Evolutionary conservation across 2,113 vertebrate species (phyloP).

Genomic region (Lipotes vexillifer): DNA sequence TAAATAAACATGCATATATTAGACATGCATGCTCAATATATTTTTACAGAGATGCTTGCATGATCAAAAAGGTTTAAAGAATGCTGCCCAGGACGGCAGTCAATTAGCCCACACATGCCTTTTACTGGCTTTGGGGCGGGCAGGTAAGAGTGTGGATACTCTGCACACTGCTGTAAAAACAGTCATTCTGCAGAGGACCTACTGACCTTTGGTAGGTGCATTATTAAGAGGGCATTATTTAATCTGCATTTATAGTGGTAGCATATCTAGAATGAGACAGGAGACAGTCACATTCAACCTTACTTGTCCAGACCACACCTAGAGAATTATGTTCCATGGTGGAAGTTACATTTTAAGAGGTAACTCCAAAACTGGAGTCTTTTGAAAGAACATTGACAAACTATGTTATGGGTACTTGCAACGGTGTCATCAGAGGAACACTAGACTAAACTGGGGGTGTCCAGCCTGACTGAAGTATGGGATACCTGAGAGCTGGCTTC

Average conservation of each 20-base stretch:
- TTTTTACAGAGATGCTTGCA: neutral
- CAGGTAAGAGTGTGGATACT: neutral
- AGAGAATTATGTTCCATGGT: neutral
- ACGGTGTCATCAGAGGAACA: neutral
- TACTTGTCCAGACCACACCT: neutral
- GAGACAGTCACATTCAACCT: neutral
- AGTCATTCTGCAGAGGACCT: neutral
- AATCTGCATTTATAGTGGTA: neutral
- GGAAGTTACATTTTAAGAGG: neutral
- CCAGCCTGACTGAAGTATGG: neutral
- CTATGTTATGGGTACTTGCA: neutral
- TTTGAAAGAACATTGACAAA: neutral
- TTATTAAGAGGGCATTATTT: neutral
- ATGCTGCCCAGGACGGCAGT: neutral
- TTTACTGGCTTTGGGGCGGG: neutral
- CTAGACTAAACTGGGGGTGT: neutral
- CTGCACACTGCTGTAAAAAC: neutral
- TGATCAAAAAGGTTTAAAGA: neutral
- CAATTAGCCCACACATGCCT: neutral
- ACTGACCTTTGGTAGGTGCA: neutral
- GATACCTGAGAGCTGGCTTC: neutral
- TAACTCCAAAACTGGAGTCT: neutral
- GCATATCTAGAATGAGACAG: neutral
- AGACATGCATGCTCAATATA: neutral
- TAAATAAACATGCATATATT: neutral